A percentile compares a stretch with the other conserved stretches of the same genome.
phyloP scores from a whole-genome alignment of 2,797 vertebrate genomes.

The Fistularia commersonii region DNA sequence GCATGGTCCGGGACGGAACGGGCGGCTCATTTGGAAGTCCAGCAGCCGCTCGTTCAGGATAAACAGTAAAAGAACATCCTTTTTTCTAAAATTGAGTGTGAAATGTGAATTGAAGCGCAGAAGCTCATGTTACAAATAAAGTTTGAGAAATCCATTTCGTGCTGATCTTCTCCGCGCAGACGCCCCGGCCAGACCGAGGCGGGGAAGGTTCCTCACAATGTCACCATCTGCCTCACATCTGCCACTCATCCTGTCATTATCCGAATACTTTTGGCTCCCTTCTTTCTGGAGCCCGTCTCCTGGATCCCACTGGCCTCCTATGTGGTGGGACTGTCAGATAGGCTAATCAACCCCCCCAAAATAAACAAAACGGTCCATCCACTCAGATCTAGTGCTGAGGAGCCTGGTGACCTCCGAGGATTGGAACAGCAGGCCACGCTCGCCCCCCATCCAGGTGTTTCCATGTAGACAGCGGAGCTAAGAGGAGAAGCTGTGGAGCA shows the following conservation, averaged over 20 bases:
- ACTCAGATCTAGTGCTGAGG: no score
- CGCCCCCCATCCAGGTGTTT: no score
- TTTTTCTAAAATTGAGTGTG: conserved; percentile 18
- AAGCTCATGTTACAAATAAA: conserved; percentile 46
- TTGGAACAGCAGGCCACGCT: no score
- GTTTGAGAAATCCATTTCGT: conserved; percentile 1
- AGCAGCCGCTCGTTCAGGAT: neutral
- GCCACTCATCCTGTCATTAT: conserved; percentile 61
- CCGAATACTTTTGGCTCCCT: conserved; percentile 26
- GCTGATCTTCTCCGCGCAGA: no score
- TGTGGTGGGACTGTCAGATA: conserved; percentile 77
- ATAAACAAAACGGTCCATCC: no score
- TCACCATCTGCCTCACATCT: conserved; percentile 64
- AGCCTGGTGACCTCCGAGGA: no score
- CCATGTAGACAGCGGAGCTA: no score
- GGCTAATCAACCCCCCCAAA: conserved; percentile 65
- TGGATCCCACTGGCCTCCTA: conserved; percentile 56
- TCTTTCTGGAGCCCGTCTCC: neutral
- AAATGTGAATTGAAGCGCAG: conserved; percentile 17
- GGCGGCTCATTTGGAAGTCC: neutral
- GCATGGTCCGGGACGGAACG: no score
- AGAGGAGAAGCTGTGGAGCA: no score
- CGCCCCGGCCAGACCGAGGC: no score
- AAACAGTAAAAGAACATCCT: neutral
- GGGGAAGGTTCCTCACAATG: conserved; percentile 19